Evolutionary conservation across 2,113 vertebrate genomes (phyloP), one percentile per base, ranked within the genome.

Genomic region (Casuarius casuarius): DNA sequence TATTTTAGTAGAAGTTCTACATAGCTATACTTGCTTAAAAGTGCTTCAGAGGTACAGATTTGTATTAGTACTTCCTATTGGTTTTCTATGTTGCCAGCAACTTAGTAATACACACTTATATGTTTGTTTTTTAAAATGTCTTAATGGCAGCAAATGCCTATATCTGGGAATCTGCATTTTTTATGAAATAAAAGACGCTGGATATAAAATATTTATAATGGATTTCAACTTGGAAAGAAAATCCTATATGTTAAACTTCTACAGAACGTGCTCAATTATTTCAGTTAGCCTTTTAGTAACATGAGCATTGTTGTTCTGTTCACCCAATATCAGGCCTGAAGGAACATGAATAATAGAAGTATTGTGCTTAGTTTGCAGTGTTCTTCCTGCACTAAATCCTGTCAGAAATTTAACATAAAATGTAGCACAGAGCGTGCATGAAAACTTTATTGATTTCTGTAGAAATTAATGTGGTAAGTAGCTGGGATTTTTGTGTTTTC

Each of bases 301-400:
- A 18, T 46, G 84, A 95, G 52, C 58, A 67, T 62, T 90, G 38
- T 93, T 0, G 4, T 87, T 94, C 68, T 96, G 87, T 96, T 97
- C 95, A 96, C 96, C 91, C 96, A 96, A 21, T 96, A 88, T 95
- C 96, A 95, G 90, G 89, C 82, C 81, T 84, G 51, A 92, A 71
- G 84, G 92, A 97, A 38, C 89, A 94, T 17, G 59, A 93, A 96
- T 94, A 97, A 97, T 94, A 84, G 87, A 44, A 63, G 87, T 25
- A 96, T 97, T 97, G 94, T 97, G 89, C 95, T 77, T 73, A 72
- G 92, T 61, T 40, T 82, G 81, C 94, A 71, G 48, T n/a, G 46
- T 49, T 83, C 77, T 78, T 89, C 84, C 80, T 87, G 74, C 78
- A 70, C 87, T 82, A 59, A 82, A 83, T 84, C 89, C 58, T 84